These are phyloP conservation scores for Abscondita cerata DNA, from an alignment of 2,888 invertebrate genomes.

Conservation along the genomic window DNA sequence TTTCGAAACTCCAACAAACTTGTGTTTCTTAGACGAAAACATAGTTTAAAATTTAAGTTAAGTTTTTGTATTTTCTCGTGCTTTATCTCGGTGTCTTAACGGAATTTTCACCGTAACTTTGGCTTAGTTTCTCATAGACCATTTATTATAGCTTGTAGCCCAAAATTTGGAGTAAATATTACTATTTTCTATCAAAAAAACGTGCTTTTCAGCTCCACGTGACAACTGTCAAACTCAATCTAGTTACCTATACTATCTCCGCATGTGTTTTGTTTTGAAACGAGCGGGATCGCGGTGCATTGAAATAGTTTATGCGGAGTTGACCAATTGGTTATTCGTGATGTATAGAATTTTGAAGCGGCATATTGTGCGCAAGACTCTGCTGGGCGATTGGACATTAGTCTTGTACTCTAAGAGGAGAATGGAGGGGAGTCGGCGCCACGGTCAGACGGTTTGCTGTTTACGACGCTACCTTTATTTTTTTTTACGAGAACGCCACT, in stretches of 20 bases:
- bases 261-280: slow-evolving; percentile 62
- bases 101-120: neutral
- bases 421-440: slow-evolving; percentile 55
- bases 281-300: slow-evolving; percentile 60
- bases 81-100: neutral
- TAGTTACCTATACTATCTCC: slow-evolving; percentile 59
- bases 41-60: neutral
- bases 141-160: too few species aligned
- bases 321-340: slow-evolving; percentile 48
- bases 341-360: slow-evolving; percentile 22
- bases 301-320: slow-evolving; percentile 59
- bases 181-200: slow-evolving; percentile 26
- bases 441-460: slow-evolving; percentile 53
- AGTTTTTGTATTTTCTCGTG: neutral
- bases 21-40: too few species aligned
- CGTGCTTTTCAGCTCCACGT: slow-evolving; percentile 49
- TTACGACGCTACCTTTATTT: slow-evolving; percentile 48
- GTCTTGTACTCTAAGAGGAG: slow-evolving; percentile 55
- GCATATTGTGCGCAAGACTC: slow-evolving; percentile 40
- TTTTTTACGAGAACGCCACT: neutral
- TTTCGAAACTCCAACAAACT: too few species aligned
- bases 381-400: slow-evolving; percentile 55
- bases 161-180: slow-evolving; percentile 10
- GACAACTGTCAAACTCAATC: slow-evolving; percentile 60
- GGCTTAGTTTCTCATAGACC: too few species aligned